Conservation (phyloP, 1,140 invertebrate species). For the Pseudomyrmex concolor region DNA sequence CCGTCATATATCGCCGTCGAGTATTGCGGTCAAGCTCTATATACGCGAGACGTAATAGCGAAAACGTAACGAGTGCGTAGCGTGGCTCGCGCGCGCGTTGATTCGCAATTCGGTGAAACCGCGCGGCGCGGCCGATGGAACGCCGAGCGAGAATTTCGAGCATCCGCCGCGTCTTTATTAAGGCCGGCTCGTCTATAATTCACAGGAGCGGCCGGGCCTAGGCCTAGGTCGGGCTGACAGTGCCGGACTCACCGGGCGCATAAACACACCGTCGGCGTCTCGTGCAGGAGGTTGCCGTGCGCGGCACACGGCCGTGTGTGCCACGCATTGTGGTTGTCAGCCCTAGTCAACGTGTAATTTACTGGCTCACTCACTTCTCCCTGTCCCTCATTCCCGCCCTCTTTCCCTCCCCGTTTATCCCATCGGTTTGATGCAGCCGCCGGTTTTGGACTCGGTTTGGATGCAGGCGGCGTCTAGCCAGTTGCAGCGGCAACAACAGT, state of each 20-base stretch:
- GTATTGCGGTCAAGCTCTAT: neutral
- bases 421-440: slow-evolving; percentile 67
- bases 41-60: neutral
- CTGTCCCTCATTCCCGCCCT: neutral
- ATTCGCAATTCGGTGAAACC: slow-evolving; percentile 59
- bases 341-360: slow-evolving; percentile 80
- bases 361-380: slow-evolving; percentile 60
- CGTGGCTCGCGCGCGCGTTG: slow-evolving; percentile 30
- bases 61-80: slow-evolving; percentile 25
- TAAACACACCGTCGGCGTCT: slow-evolving; percentile 72
- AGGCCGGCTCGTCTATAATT: slow-evolving; percentile 73
- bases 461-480: slow-evolving; percentile 41
- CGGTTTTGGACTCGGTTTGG: slow-evolving; percentile 56
- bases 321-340: slow-evolving; percentile 78
- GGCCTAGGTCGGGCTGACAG: slow-evolving; percentile 63
- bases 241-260: slow-evolving; percentile 69
- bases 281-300: slow-evolving; percentile 55
- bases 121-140: slow-evolving; percentile 66
- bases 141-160: slow-evolving; percentile 75
- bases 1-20: neutral
- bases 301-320: slow-evolving; percentile 52
- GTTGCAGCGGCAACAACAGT: slow-evolving; percentile 37
- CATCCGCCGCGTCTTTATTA: slow-evolving; percentile 74
- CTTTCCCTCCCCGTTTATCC: neutral
- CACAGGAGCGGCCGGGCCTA: slow-evolving; percentile 50